Base-by-base conservation (phyloP, 2,797 vertebrate species). In the Tenualosa ilisha region DNA sequence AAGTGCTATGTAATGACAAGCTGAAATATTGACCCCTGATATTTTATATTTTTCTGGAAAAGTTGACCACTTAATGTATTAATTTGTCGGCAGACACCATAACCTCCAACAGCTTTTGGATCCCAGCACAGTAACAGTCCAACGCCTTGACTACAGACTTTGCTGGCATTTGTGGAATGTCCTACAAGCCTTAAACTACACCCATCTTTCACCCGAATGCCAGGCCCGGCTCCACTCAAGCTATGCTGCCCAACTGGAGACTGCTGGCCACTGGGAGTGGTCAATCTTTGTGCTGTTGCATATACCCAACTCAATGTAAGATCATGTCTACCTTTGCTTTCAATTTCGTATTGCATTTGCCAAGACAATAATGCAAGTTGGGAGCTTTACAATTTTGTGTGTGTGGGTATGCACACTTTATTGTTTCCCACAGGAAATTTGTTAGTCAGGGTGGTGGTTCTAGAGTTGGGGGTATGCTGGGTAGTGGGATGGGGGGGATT, bases 131-230 rank as follows among this genome's bases (percentile, higher is more conserved):
- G 53, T 97, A 51, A 98, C 97, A 0, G 93, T 93, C 0, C 94
- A 97, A 90, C 96, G 96, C 2, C 92, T 99, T 93, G 98, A 99
- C 84, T 97, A 96, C 89, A 95, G 97, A 0, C 96, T 99, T 8
- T 97, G 96, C 85, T 99, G 98, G 98, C 98, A 99, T 92, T 94
- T 99, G 65, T 99, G 98, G 98, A 96, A 96, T 12, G 96, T 97
- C 54, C 94, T 99, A 0, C 94, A 97, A 81, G 95, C 97, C 24
- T 94, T 99, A 22, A 96, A 97, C 87, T 99, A 97, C 89, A 94
- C 87, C 37, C 98, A 99, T 88, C 95, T 99, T 40, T 94, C 94
- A 1, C 53, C 88, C 79, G 93, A 96, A 2, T 89, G 95, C 12
- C 95, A 96, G 85, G 97, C 97, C 0, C 93, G 97, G 49, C 95